Percentiles rank a stretch among this genome's conserved stretches.
These are phyloP conservation scores for Cerastis rubricosa DNA, from an alignment of 2,888 invertebrate species.

Conservation along the genomic window DNA sequence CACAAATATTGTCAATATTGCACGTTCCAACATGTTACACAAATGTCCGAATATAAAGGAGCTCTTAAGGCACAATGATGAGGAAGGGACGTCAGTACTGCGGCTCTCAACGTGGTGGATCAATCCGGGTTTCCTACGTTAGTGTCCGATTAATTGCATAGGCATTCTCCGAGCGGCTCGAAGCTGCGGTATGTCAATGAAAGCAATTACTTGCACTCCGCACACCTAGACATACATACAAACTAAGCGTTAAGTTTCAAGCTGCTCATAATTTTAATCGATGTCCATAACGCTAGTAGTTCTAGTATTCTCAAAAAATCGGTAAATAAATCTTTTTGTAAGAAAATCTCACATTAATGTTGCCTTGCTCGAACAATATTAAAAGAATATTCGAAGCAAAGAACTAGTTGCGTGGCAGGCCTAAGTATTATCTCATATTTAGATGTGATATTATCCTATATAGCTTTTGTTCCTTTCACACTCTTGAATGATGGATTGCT, in stretches of 20 bases:
- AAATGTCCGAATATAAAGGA: conserved; percentile 55
- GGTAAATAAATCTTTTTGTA: neutral
- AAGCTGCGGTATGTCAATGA: conserved; percentile 84
- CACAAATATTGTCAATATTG: conserved; percentile 17
- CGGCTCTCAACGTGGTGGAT: conserved; percentile 61
- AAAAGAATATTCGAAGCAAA: neutral
- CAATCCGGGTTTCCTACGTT: conserved; percentile 77
- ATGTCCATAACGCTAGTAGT: conserved; percentile 15
- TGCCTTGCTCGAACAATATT: conserved; percentile 1
- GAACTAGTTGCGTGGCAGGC: conserved; percentile 26
- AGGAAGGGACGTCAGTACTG: conserved; percentile 64
- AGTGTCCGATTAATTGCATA: conserved; percentile 86
- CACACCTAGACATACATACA: conserved; percentile 62
- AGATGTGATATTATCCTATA: conserved; percentile 73
- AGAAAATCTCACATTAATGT: neutral
- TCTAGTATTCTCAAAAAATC: neutral
- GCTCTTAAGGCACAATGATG: conserved; percentile 60
- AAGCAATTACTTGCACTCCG: conserved; percentile 85
- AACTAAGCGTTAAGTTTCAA: conserved; percentile 37
- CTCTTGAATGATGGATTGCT: conserved; percentile 86
- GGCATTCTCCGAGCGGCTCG: conserved; percentile 82
- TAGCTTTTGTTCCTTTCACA: conserved; percentile 82
- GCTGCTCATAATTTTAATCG: conserved; percentile 62
- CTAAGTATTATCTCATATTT: conserved; percentile 69
- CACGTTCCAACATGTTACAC: conserved; percentile 31